A percentile compares a stretch with the other conserved stretches of the same genome.
Conservation (phyloP, 2,888 invertebrate genomes). For the Helobdella robusta region DNA sequence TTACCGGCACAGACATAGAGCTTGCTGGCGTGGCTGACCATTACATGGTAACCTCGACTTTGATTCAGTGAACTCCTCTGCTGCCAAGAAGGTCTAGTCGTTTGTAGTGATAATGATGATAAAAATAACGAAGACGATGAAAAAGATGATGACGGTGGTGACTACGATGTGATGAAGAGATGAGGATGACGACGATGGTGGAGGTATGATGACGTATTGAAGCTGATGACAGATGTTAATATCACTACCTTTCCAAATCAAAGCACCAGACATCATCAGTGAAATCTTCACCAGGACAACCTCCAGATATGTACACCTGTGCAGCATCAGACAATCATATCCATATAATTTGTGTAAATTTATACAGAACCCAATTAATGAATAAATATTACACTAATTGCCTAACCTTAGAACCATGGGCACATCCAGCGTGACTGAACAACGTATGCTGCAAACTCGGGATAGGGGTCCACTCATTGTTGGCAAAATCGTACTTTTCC, state of each 20-base stretch:
- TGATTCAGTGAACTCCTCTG: conserved; percentile 33
- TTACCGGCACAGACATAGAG: conserved; percentile 36
- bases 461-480: conserved; percentile 35
- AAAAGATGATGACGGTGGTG: background rate
- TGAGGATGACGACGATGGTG: too few species aligned
- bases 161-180: background rate
- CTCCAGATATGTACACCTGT: conserved; percentile 34
- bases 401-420: conserved; percentile 30
- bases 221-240: background rate
- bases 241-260: conserved; percentile 28
- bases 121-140: conserved; percentile 1
- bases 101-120: conserved; percentile 3
- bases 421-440: conserved; percentile 37
- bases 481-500: conserved; percentile 35
- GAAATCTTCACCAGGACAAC: conserved; percentile 37
- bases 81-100: conserved; percentile 32
- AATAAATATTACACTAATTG: background rate
- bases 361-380: background rate
- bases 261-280: conserved; percentile 36
- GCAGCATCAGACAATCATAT: background rate
- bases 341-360: background rate
- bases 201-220: too few species aligned
- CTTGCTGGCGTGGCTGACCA: conserved; percentile 33
- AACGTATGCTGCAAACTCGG: conserved; percentile 33
- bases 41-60: conserved; percentile 37